Conservation (phyloP, 2,797 vertebrate species). For the Salmo trutta region DNA sequence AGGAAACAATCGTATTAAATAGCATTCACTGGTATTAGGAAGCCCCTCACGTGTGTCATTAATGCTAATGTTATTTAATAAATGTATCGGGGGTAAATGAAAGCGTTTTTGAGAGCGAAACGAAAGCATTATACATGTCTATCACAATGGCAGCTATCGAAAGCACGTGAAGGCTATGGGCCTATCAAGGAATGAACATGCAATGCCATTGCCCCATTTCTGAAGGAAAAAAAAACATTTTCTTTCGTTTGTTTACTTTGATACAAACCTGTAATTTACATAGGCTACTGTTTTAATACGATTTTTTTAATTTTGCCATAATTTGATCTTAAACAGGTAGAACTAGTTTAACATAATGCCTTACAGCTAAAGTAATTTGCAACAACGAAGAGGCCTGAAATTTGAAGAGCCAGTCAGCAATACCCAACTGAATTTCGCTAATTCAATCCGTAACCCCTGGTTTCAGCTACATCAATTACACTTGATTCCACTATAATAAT, state of each 20-base stretch:
- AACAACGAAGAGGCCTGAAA: conserved; percentile 86
- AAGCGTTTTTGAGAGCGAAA: conserved; percentile 62
- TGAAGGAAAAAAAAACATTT: conserved; percentile 38
- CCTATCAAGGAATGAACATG: not conserved
- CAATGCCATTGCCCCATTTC: not conserved
- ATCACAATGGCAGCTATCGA: conserved; percentile 61
- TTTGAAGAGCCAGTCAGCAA: conserved; percentile 92
- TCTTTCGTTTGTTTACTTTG: conserved; percentile 52
- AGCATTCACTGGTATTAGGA: conserved; percentile 88
- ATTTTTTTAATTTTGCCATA: conserved; percentile 70
- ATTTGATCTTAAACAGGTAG: conserved; percentile 86
- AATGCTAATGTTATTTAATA: conserved; percentile 76
- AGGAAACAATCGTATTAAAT: conserved; percentile 93
- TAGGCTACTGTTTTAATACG: conserved; percentile 33
- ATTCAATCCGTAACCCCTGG: conserved; percentile 92
- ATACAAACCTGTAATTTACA: conserved; percentile 50
- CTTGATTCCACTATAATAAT: conserved; percentile 90
- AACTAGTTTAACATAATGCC: conserved; percentile 83
- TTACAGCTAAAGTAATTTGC: conserved; percentile 88
- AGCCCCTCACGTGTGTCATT: conserved; percentile 81
- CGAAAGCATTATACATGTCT: conserved; percentile 68
- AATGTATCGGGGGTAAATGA: conserved; percentile 65
- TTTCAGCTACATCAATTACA: conserved; percentile 95
- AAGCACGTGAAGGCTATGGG: conserved; percentile 51
- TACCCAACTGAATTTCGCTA: conserved; percentile 92